A percentile compares a stretch with the other conserved stretches of the same genome.
Conservation (phyloP, 2,888 invertebrate genomes). For the Molorchus minor region DNA sequence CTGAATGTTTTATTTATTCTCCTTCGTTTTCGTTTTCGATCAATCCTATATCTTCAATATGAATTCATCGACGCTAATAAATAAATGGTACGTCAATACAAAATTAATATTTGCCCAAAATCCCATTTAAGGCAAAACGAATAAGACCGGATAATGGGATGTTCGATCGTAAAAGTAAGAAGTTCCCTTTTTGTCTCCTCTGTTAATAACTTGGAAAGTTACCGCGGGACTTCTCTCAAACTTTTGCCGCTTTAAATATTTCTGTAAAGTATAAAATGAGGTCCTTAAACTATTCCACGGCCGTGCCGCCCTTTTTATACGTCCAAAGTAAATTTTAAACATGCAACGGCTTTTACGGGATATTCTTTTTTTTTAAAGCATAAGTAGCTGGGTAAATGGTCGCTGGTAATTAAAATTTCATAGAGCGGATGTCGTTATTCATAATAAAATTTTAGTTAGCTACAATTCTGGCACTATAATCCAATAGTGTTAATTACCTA, state of each 20-base stretch:
- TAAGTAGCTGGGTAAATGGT: background rate
- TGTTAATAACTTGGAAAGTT: conserved; percentile 23
- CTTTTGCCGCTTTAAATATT: conserved; percentile 19
- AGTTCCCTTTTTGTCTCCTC: conserved; percentile 17
- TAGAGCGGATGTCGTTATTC: background rate
- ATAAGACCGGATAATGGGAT: conserved; percentile 9
- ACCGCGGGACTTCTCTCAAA: conserved; percentile 9
- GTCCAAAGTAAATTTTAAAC: conserved; percentile 17
- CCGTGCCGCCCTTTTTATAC: conserved; percentile 8
- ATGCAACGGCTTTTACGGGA: background rate
- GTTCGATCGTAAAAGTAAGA: conserved; percentile 11
- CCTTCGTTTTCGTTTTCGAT: no score
- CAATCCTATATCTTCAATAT: no score
- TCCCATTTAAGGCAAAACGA: no score
- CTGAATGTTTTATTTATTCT: no score
- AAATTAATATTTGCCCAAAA: no score
- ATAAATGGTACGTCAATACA: no score
- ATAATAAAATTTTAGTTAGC: conserved; percentile 12
- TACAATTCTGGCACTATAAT: no score
- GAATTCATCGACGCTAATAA: no score
- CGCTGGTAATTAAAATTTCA: conserved; percentile 13
- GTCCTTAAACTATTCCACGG: conserved; percentile 18
- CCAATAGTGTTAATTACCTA: no score
- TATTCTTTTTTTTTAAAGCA: conserved; percentile 7
- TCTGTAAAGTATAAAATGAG: conserved; percentile 16